phyloP scores from a whole-genome alignment of 2,113 vertebrate species.

The Pongo pygmaeus region DNA sequence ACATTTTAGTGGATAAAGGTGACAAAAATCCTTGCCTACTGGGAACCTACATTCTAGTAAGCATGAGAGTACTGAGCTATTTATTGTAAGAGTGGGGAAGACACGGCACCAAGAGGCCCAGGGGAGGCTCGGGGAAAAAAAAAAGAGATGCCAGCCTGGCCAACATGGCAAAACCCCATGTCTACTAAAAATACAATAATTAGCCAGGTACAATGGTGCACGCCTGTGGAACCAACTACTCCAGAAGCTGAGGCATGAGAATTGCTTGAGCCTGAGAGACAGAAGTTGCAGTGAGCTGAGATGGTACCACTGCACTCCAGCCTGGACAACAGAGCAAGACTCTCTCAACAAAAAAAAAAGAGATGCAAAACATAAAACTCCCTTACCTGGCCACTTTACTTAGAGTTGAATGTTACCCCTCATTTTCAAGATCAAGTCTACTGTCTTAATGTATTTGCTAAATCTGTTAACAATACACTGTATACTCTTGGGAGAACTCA shows the following conservation, averaged over 20 bases:
- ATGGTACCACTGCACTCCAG: too few relatives aligned
- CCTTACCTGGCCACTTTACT: background rate
- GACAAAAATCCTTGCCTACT: background rate
- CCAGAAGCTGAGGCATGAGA: too few relatives aligned
- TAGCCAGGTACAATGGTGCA: too few relatives aligned
- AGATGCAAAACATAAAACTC: background rate
- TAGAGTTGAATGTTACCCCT: background rate
- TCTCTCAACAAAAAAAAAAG: background rate
- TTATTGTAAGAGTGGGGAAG: background rate
- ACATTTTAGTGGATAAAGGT: background rate
- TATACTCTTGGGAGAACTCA: background rate
- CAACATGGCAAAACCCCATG: too few relatives aligned
- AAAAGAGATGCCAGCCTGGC: background rate
- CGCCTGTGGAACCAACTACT: too few relatives aligned
- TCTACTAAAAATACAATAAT: too few relatives aligned
- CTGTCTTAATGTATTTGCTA: background rate
- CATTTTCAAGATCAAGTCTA: background rate
- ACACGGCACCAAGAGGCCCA: background rate
- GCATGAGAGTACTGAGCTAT: background rate
- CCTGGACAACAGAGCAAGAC: too few relatives aligned
- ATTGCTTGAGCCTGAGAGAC: too few relatives aligned
- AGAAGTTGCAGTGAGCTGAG: too few relatives aligned
- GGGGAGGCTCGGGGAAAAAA: background rate
- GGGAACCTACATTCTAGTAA: background rate
- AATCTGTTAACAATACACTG: background rate